Percentiles rank a stretch among this genome's conserved stretches.
phyloP scores from a whole-genome alignment of 1,140 invertebrate genomes.

The Drosophila saltans region DNA sequence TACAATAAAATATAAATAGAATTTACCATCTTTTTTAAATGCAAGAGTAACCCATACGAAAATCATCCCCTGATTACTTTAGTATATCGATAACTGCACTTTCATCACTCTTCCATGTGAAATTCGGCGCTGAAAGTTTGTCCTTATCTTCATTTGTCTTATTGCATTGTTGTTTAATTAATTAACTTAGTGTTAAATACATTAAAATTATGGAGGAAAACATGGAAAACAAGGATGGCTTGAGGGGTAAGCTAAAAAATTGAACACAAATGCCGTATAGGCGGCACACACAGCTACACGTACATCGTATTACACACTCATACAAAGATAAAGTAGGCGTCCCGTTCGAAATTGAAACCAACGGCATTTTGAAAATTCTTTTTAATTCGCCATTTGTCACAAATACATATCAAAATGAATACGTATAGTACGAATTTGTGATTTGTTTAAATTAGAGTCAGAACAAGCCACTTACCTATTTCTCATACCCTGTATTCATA shows the following conservation, averaged over 20 bases:
- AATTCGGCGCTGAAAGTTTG: background rate
- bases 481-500: too few species aligned
- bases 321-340: background rate
- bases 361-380: constrained; percentile 2
- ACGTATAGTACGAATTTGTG: background rate
- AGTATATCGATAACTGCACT: background rate
- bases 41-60: background rate
- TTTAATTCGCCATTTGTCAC: constrained; percentile 3
- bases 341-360: constrained; percentile 2
- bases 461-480: too few species aligned
- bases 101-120: background rate
- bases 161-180: background rate
- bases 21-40: background rate
- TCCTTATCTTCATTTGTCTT: background rate
- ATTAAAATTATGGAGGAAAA: constrained; percentile 39
- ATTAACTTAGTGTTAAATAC: background rate
- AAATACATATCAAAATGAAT: background rate
- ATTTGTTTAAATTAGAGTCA: too few species aligned
- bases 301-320: background rate
- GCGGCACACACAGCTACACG: background rate
- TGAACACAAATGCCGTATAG: background rate
- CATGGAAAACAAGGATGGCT: constrained; percentile 33
- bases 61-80: background rate
- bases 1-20: too few species aligned
- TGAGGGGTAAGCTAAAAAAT: constrained; percentile 32